Conservation (phyloP, 2,888 invertebrate species). For the Ceramica pisi region DNA sequence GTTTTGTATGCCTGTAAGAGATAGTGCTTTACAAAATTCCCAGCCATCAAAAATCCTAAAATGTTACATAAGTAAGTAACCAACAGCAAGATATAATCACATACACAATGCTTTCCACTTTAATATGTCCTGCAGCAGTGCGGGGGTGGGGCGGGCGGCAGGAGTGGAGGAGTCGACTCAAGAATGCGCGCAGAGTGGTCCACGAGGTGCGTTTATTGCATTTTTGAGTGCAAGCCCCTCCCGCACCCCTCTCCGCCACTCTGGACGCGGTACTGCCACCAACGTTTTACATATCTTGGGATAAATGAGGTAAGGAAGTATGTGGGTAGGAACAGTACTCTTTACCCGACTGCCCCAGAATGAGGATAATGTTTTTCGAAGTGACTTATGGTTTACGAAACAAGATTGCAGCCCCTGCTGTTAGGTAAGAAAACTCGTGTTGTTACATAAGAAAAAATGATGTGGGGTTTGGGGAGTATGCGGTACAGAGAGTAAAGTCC, state of each 20-base stretch:
- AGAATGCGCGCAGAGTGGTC: slow-evolving; percentile 67
- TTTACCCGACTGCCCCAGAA: no score
- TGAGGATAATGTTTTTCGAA: no score
- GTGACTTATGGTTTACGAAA: no score
- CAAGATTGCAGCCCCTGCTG: no score
- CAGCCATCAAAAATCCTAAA: background rate
- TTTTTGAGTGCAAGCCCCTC: slow-evolving; percentile 73
- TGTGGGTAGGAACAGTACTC: no score
- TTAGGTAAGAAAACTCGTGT: no score
- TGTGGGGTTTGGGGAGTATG: no score
- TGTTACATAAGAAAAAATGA: no score
- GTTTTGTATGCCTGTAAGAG: no score
- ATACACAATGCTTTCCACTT: slow-evolving; percentile 59
- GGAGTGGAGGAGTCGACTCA: slow-evolving; percentile 53
- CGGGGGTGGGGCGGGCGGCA: slow-evolving; percentile 27
- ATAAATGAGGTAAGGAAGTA: slow-evolving; percentile 15
- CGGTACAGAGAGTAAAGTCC: no score
- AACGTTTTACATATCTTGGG: slow-evolving; percentile 32
- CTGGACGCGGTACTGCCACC: slow-evolving; percentile 31
- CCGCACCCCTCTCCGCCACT: background rate
- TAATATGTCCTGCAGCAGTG: slow-evolving; percentile 58
- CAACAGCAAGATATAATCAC: slow-evolving; percentile 48
- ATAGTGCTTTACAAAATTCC: background rate
- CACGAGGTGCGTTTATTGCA: slow-evolving; percentile 80
- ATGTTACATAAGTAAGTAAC: slow-evolving; percentile 34